These are phyloP conservation scores for Nerophis lumbriciformis DNA, from an alignment of 2,113 vertebrate species.

Conservation along the genomic window DNA sequence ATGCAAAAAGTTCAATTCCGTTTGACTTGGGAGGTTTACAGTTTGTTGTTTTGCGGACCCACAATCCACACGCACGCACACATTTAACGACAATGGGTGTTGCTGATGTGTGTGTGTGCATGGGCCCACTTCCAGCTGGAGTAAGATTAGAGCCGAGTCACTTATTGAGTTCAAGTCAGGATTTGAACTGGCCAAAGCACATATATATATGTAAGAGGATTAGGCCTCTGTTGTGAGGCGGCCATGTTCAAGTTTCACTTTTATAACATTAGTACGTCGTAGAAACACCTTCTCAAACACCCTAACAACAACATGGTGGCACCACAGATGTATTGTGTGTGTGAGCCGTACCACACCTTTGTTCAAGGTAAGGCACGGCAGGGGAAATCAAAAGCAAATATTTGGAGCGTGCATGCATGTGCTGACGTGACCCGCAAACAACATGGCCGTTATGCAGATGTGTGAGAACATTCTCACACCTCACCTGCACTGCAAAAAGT, in stretches of 20 bases:
- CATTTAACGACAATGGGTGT: not conserved
- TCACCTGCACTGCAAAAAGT: slow-evolving; percentile 33
- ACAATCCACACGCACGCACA: too few species aligned
- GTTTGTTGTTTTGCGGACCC: too few species aligned
- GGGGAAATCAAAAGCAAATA: not conserved
- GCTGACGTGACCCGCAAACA: not conserved
- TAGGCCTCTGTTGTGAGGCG: not conserved
- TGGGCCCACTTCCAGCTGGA: slow-evolving; percentile 4
- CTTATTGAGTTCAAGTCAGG: slow-evolving; percentile 13
- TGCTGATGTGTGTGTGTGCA: not conserved
- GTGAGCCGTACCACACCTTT: too few species aligned
- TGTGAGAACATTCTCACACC: not conserved
- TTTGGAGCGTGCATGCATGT: not conserved
- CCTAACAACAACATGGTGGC: not conserved
- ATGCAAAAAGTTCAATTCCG: too few species aligned
- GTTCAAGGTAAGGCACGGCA: not conserved
- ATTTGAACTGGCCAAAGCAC: slow-evolving; percentile 5
- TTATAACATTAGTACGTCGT: not conserved
- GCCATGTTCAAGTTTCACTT: not conserved
- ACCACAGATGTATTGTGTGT: not conserved
- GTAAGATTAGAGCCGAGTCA: slow-evolving; percentile 6
- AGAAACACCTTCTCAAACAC: too few species aligned
- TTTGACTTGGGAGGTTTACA: too few species aligned
- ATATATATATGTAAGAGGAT: slow-evolving; percentile 19
- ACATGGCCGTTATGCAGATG: not conserved